Evolutionary conservation across 2,888 invertebrate genomes (phyloP).

Genomic region (Diaprepes abbreviatus): DNA sequence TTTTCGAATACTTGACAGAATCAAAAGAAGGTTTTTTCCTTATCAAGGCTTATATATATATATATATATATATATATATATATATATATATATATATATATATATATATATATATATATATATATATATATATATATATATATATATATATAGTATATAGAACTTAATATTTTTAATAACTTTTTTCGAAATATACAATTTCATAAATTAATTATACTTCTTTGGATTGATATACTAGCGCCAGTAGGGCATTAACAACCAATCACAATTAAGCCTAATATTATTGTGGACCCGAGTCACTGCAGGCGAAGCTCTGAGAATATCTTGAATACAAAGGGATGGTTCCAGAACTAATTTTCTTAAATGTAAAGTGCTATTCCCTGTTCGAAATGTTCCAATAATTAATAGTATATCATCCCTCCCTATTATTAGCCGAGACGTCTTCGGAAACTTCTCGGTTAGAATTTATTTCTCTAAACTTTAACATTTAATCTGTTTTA

Average conservation of each 20-base stretch:
- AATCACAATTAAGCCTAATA: slow-evolving; percentile 16
- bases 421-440: slow-evolving; percentile 58
- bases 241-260: background rate
- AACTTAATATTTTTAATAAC: too few relatives aligned
- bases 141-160: background rate
- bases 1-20: too few relatives aligned
- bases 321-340: slow-evolving; percentile 13
- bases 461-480: slow-evolving; percentile 46
- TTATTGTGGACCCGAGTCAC: background rate
- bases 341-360: slow-evolving; percentile 51
- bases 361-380: slow-evolving; percentile 61
- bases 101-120: background rate
- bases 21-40: too few relatives aligned
- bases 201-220: too few relatives aligned
- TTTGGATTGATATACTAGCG: too few relatives aligned
- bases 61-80: background rate
- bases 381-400: slow-evolving; percentile 61
- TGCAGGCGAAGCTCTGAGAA: slow-evolving; percentile 9
- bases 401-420: slow-evolving; percentile 62
- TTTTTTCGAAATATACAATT: too few relatives aligned
- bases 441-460: slow-evolving; percentile 50
- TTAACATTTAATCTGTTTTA: slow-evolving; percentile 48
- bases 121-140: background rate
- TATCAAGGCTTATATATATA: background rate
- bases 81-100: background rate